Evolutionary conservation across 2,797 vertebrate species (phyloP), one percentile per base, ranked within the genome.

Genomic region (Gorsachius magnificus): DNA sequence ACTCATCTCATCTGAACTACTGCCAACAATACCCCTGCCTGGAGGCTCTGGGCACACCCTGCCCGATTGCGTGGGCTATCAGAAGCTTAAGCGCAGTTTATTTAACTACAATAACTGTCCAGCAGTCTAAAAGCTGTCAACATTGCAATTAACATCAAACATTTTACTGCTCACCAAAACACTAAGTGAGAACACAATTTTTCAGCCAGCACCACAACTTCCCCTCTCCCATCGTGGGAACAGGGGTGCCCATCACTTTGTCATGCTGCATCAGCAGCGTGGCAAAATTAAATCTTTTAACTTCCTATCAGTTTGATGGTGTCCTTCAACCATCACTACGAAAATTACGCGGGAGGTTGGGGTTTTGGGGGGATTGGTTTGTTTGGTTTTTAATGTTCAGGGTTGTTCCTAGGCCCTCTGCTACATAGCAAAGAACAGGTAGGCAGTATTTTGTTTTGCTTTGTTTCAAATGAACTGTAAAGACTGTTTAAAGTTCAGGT

Each of bases 261-360:
- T 18, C 8, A 2, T 2, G 5, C 53, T 41, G 82, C 51, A 48
- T 13, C 36, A 80, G 48, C 83, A 86, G 48, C 0, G 0, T 3
- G 36, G 45, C 57, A 83, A 56, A 78, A 29, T 4, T 4, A 29
- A 1, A 45, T 3, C 38, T 41, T 45, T 28, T 7, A 51, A 16
- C 29, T 20, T 31, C 14, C 0, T 1, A 35, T 7, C 13, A 2
- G 33, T 43, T 22, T 33, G 21, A 31, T 1, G n/a, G 36, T 1
- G 10, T 28, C 38, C 72, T 77, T 38, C 13, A 53, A 53, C 22
- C 18, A 19, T 3, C 29, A 11, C 5, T 15, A 25, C 7, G 7
- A 63, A 63, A 80, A 57, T 8, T 20, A 36, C 4, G 4, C 7
- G 77, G 24, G 16, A 78, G 22, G 9, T 4, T 9, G 38, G 0